Base-by-base conservation (phyloP, 2,888 invertebrate species). In the Pilophorus perplexus region DNA sequence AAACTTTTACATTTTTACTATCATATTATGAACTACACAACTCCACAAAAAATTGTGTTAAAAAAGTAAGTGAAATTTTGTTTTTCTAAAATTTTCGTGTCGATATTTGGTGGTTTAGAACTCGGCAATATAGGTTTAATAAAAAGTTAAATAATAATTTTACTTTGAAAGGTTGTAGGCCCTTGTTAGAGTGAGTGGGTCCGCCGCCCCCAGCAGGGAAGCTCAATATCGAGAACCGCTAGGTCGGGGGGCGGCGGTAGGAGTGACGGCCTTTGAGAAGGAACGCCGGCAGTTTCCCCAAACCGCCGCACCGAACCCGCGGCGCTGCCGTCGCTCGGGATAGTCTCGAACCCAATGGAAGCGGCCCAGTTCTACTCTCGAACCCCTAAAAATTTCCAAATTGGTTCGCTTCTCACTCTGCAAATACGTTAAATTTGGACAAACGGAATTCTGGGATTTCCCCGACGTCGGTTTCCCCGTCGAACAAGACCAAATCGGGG, bases 311-410 rank as follows among this genome's bases (percentile, higher is more conserved):
- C 28, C 12, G 42, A 27, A 20, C 25, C 23, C 22, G 33, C 33
- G 42, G 68, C 68, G 66, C 67, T 57, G 50, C 27, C 27, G 25
- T 66, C 54, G 50, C 65, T n/a, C n/a, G 8, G 37, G 16, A 27
- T 73, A 78, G 75, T 73, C 78, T 77, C 76, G 75, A 76, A 77
- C 74, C 77, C 74, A 77, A 75, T 69, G 67, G 68, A 50, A 38
- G 70, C 64, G 67, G 69, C 28, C 69, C 72, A 67, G n/a, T 71
- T 72, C 79, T 80, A 83, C 83, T 85, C 85, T 85, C 83, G 83
- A 83, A 85, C 82, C 84, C 85, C 85, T 84, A 84, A 80, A 77
- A 64, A 20, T 62, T 62, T 62, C 46, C 23, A 46, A 62, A 46
- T 62, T 62, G 14, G 14, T 20, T 46, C 44, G 62, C 18, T 46